A percentile compares a stretch with the other conserved stretches of the same genome.
Conservation (phyloP, 2,797 vertebrate species). For the Cottoperca gobio region DNA sequence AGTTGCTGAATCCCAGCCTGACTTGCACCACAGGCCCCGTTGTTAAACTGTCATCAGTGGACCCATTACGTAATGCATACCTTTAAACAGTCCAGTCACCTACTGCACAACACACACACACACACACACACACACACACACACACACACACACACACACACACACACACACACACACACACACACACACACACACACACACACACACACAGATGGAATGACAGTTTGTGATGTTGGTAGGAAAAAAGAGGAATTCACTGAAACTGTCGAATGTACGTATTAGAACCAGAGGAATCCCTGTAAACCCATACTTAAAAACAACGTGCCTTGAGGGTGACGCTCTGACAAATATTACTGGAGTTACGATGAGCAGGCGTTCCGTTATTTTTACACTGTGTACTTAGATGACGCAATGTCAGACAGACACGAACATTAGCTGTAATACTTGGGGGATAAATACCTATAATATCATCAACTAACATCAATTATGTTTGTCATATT, state of each 20-base stretch:
- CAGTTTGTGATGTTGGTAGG: conserved; percentile 15
- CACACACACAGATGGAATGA: conserved; percentile 27
- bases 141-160: conserved; percentile 2
- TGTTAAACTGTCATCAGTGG: conserved; percentile 53
- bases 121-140: background rate
- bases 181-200: conserved; percentile 12
- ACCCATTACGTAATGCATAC: conserved; percentile 54
- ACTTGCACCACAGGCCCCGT: background rate
- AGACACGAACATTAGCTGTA: background rate
- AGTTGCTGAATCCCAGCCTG: conserved; percentile 5
- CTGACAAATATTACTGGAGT: conserved; percentile 40
- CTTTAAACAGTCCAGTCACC: conserved; percentile 18
- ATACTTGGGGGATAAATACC: background rate
- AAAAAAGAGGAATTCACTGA: conserved; percentile 60
- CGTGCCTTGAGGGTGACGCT: conserved; percentile 4
- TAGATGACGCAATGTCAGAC: conserved; percentile 52
- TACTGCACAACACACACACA: background rate
- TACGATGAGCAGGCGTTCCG: conserved; percentile 37
- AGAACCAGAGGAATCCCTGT: conserved; percentile 40
- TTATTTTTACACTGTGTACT: conserved; percentile 43
- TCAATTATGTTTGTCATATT: background rate
- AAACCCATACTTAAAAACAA: conserved; percentile 55
- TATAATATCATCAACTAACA: background rate
- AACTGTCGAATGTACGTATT: conserved; percentile 46
- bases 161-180: conserved; percentile 10